Conservation (phyloP, 2,888 invertebrate species). For the Agrenia bidenticulata region DNA sequence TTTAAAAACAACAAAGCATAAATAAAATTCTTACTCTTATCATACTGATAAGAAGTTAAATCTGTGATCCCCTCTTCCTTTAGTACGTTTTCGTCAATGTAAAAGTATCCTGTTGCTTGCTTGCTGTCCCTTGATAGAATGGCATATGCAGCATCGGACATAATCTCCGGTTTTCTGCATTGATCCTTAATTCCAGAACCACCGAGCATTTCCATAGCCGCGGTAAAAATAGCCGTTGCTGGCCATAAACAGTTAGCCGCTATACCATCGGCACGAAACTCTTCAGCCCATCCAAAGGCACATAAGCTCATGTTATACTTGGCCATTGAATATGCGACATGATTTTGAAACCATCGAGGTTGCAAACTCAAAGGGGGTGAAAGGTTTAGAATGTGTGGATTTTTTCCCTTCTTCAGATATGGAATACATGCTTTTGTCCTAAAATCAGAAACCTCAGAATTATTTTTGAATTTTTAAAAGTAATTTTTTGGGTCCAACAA, state of each 20-base stretch:
- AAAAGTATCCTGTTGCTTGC: slow-evolving; percentile 77
- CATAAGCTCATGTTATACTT: slow-evolving; percentile 99
- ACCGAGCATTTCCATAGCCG: slow-evolving; percentile 81
- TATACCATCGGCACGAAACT: slow-evolving; percentile 77
- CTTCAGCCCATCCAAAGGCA: slow-evolving; percentile 93
- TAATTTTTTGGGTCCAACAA: neutral
- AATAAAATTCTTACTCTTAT: slow-evolving; percentile 64
- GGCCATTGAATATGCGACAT: slow-evolving; percentile 97
- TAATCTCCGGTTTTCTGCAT: slow-evolving; percentile 79
- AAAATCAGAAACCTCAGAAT: slow-evolving; percentile 54
- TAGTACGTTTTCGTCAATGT: slow-evolving; percentile 87
- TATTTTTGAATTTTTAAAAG: slow-evolving; percentile 17
- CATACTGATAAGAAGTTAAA: slow-evolving; percentile 79
- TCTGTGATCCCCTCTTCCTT: slow-evolving; percentile 76
- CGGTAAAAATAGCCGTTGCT: slow-evolving; percentile 86
- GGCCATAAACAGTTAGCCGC: slow-evolving; percentile 98
- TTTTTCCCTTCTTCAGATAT: slow-evolving; percentile 77
- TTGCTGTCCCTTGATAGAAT: slow-evolving; percentile 76
- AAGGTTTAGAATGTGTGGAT: slow-evolving; percentile 91
- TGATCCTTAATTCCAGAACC: slow-evolving; percentile 66
- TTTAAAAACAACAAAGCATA: slow-evolving; percentile 2
- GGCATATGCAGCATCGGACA: slow-evolving; percentile 86
- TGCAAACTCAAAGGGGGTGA: slow-evolving; percentile 91
- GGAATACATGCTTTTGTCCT: slow-evolving; percentile 91
- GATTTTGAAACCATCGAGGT: slow-evolving; percentile 80